Evolutionary conservation across 2,888 invertebrate genomes (phyloP), one percentile per base, ranked within the genome.

Genomic region (Koerneria pararmatus): DNA sequence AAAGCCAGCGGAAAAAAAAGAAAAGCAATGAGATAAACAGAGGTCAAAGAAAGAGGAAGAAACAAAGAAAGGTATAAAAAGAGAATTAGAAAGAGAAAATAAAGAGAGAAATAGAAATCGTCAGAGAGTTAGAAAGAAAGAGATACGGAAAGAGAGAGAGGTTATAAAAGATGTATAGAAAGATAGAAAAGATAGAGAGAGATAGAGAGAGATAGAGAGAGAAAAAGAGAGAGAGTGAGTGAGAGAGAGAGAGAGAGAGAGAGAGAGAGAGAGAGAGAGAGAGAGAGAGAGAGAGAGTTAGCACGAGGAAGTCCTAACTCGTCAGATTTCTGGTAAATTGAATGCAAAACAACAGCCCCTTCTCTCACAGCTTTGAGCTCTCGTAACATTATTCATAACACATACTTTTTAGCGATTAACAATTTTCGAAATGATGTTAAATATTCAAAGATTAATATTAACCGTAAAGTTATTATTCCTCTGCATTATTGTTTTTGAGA

Each of bases 161-260:
- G 54, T 31, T 2, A 15, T 37, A 22, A 15, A n/a, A 51, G 56
- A 58, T 58, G 58, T 41, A 37, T 58, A 58, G 37, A 37, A 58
- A 37, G 58, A 58, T 27, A 41, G 41, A 41, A 41, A 8, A 41
- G 41, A 41, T 41, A 41, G 41, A 41, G 41, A 41, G 15, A 8
- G 15, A 11, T 41, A 41, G 41, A n/a, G n/a, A n/a, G n/a, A 41
- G 41, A 41, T 41, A 41, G 15, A 8, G 53, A 8, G 53, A 53
- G 27, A 22, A 11, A 3, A 31, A 53, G 53, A 53, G 53, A 22
- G 24, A 24, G 29, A n/a, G 53, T 29, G 53, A 53, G 31, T 46
- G 15, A 46, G 46, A 11, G 46, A 46, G 46, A 46, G 46, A 19
- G 46, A 46, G 46, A 19, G 46, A 19, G 46, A 46, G 46, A 46